Percentiles rank a stretch among this genome's conserved stretches.
These are phyloP conservation scores for Pycnonotus jocosus DNA, from an alignment of 2,113 vertebrate genomes.

Conservation along the genomic window DNA sequence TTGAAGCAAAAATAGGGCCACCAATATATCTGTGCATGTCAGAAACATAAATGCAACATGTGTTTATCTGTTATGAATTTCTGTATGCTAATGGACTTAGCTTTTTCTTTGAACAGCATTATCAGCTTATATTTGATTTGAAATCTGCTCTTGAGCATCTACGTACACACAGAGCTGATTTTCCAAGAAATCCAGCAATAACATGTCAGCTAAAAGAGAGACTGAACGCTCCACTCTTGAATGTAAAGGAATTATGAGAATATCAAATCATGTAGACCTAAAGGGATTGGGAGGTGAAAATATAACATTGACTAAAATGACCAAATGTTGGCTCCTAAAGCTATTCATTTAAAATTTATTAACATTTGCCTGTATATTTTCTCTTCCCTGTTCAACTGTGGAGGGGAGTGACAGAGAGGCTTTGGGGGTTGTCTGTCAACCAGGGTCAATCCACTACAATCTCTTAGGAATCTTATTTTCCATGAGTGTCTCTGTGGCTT, in stretches of 20 bases:
- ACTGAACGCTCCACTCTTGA: not conserved
- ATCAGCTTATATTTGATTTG: not conserved
- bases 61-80: not conserved
- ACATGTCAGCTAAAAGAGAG: not conserved
- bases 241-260: not conserved
- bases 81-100: not conserved
- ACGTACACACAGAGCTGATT: not conserved
- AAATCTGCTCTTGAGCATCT: not conserved
- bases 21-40: not conserved
- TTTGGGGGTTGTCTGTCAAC: not conserved
- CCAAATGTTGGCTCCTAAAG: not conserved
- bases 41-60: not conserved
- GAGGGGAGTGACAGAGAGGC: not conserved
- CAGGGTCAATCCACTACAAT: not conserved
- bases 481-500: not conserved
- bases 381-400: not conserved
- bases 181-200: not conserved
- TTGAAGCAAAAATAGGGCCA: not conserved
- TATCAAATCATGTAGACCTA: not conserved
- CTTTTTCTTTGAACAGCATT: not conserved
- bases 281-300: not conserved
- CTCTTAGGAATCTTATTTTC: not conserved
- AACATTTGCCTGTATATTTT: not conserved
- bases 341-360: rapidly evolving
- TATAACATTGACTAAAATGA: not conserved